phyloP scores from a whole-genome alignment of 1,140 invertebrate species.

The Bradysia coprophila region DNA sequence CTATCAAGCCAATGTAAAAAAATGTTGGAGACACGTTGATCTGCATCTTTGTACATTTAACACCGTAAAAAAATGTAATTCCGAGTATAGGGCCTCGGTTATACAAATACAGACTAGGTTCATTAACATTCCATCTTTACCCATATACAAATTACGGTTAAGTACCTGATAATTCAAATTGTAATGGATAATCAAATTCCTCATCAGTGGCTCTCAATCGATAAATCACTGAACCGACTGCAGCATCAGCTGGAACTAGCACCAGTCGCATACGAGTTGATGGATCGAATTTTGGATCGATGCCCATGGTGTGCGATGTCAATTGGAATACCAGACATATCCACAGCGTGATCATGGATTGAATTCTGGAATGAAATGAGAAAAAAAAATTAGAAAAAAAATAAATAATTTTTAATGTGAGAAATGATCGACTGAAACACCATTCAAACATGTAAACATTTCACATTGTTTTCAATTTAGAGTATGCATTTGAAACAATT shows the following conservation, averaged over 20 bases:
- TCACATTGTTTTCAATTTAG: too few relatives aligned
- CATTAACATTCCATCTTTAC: too few relatives aligned
- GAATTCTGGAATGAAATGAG: background rate
- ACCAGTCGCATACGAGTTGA: conserved; percentile 61
- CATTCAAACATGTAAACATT: too few relatives aligned
- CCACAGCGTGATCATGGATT: background rate
- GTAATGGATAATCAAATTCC: conserved; percentile 67
- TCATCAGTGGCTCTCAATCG: conserved; percentile 68
- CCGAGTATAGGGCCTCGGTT: too few relatives aligned
- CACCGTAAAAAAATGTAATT: too few relatives aligned
- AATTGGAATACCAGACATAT: background rate
- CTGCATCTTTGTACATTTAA: too few relatives aligned
- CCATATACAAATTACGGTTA: background rate
- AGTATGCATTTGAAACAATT: too few relatives aligned
- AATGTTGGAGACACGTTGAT: too few relatives aligned
- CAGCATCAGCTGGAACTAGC: conserved; percentile 60
- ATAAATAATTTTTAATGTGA: too few relatives aligned
- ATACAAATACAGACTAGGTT: too few relatives aligned
- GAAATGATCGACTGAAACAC: too few relatives aligned
- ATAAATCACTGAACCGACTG: conserved; percentile 66
- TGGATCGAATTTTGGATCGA: conserved; percentile 60
- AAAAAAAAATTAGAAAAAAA: background rate
- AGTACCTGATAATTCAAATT: conserved; percentile 57
- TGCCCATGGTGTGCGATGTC: conserved; percentile 17
- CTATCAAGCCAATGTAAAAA: too few relatives aligned